Conservation (phyloP, 2,888 invertebrate genomes). For the Schrankia costaestrigalis region DNA sequence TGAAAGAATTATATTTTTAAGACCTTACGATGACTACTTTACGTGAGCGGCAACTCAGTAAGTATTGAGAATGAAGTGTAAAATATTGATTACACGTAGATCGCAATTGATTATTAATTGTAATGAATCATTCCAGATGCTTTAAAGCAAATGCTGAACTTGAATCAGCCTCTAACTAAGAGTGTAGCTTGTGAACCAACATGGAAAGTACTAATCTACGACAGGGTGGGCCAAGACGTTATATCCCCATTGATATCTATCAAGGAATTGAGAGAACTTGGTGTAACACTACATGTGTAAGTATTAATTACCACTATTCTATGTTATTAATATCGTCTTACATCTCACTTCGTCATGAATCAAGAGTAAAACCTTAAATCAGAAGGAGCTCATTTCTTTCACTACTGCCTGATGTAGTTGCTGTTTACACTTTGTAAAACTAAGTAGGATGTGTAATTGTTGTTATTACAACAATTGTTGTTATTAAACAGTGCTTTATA, state of each 20-base stretch:
- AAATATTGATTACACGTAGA: constrained; percentile 22
- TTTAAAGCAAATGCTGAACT: constrained; percentile 96
- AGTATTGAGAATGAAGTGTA: constrained; percentile 4
- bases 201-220: constrained; percentile 98
- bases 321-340: background rate
- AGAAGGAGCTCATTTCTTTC: too few species aligned
- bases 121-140: constrained; percentile 84
- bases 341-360: background rate
- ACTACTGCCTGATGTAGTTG: too few species aligned
- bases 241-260: constrained; percentile 98
- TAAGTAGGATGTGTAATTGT: too few species aligned
- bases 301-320: constrained; percentile 46
- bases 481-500: too few species aligned
- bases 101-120: constrained; percentile 7
- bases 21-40: constrained; percentile 33
- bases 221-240: constrained; percentile 97
- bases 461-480: too few species aligned
- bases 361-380: too few species aligned
- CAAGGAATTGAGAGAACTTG: constrained; percentile 96
- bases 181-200: constrained; percentile 91
- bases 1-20: constrained; percentile 15
- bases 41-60: constrained; percentile 51
- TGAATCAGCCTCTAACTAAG: constrained; percentile 90
- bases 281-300: constrained; percentile 98
- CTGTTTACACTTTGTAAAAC: too few species aligned